A percentile compares a stretch with the other conserved stretches of the same genome.
Evolutionary conservation across 2,888 invertebrate species (phyloP).

Genomic region (Cabera pusaria): DNA sequence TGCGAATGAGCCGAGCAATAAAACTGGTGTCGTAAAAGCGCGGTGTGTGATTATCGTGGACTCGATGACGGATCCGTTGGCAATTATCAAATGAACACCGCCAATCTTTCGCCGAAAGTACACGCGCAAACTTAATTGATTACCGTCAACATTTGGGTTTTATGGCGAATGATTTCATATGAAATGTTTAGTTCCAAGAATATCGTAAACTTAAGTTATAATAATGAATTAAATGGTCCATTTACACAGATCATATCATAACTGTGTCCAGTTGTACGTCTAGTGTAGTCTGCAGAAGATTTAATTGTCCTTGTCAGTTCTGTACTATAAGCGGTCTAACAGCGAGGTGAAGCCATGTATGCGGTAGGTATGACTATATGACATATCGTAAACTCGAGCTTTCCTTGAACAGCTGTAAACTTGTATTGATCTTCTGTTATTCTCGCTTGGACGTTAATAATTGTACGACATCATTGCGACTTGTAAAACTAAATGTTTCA

Average conservation of each 20-base stretch:
- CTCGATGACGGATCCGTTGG: slow-evolving; percentile 40
- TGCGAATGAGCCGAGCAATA: slow-evolving; percentile 41
- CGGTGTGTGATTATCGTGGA: slow-evolving; percentile 44
- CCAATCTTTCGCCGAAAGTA: slow-evolving; percentile 34
- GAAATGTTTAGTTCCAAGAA: slow-evolving; percentile 24
- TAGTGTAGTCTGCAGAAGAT: no score
- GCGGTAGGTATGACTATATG: slow-evolving; percentile 25
- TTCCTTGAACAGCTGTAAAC: slow-evolving; percentile 28
- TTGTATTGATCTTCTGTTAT: slow-evolving; percentile 28
- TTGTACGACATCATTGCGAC: slow-evolving; percentile 24
- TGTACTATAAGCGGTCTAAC: no score
- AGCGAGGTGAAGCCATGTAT: neutral
- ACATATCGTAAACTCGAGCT: slow-evolving; percentile 24
- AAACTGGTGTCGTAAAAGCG: slow-evolving; percentile 56
- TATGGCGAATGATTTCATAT: slow-evolving; percentile 31
- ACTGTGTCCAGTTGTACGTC: no score
- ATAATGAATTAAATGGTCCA: no score
- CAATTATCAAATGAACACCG: slow-evolving; percentile 52
- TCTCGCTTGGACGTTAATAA: no score
- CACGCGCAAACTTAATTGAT: slow-evolving; percentile 35
- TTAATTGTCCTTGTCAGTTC: no score
- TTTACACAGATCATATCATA: no score
- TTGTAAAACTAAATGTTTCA: slow-evolving; percentile 25
- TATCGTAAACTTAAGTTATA: slow-evolving; percentile 20
- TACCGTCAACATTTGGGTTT: slow-evolving; percentile 31